phyloP scores from a whole-genome alignment of 1,140 invertebrate species.

The Elymnias hypermnestra region DNA sequence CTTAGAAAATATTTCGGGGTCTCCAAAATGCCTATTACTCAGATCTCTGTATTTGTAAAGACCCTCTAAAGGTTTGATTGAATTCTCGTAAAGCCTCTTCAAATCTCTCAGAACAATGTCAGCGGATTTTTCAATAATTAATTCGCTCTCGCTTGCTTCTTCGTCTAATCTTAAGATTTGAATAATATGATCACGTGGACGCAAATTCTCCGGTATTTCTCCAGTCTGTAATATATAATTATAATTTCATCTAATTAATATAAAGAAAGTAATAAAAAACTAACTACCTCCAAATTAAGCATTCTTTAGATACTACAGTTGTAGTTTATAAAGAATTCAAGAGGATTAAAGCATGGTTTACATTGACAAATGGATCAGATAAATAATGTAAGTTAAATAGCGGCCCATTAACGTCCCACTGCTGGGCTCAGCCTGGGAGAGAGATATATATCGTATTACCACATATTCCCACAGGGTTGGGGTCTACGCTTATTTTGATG shows the following conservation, averaged over 20 bases:
- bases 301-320: too few relatives aligned
- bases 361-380: too few relatives aligned
- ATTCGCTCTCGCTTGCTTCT: conserved; percentile 83
- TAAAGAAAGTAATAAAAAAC: too few relatives aligned
- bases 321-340: too few relatives aligned
- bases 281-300: too few relatives aligned
- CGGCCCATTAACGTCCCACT: too few relatives aligned
- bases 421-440: too few relatives aligned
- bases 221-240: conserved; percentile 77
- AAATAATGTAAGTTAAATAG: too few relatives aligned
- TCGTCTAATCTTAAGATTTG: conserved; percentile 88
- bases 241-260: background rate
- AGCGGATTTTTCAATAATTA: conserved; percentile 83
- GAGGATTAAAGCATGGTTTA: too few relatives aligned
- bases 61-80: conserved; percentile 92
- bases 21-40: conserved; percentile 94
- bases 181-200: conserved; percentile 87
- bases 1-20: conserved; percentile 96
- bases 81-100: conserved; percentile 90
- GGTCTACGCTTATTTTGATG: too few relatives aligned
- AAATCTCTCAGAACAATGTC: conserved; percentile 89
- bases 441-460: too few relatives aligned
- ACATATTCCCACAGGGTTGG: too few relatives aligned
- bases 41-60: conserved; percentile 95
- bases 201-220: conserved; percentile 84